These are phyloP conservation scores for Mimachlamys varia DNA, from an alignment of 2,888 invertebrate species.

Conservation along the genomic window DNA sequence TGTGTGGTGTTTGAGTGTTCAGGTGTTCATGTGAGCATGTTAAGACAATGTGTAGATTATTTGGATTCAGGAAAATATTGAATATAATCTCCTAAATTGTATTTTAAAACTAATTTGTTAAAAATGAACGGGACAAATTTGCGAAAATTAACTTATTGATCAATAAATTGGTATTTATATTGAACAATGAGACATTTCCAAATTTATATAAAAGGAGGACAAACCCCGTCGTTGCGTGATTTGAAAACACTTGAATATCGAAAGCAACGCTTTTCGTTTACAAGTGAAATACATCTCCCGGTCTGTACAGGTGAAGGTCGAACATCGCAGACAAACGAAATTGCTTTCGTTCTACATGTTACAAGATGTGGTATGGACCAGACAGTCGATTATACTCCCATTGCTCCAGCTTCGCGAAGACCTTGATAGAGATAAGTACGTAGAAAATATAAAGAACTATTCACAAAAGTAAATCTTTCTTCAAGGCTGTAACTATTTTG, in stretches of 20 bases:
- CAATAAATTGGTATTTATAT: too few species aligned
- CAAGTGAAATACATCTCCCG: background rate
- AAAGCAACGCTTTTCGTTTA: background rate
- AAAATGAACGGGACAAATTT: too few species aligned
- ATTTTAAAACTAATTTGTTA: too few species aligned
- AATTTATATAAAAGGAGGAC: background rate
- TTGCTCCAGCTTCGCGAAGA: background rate
- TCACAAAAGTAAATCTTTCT: slow-evolving; percentile 22
- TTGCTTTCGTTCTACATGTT: background rate
- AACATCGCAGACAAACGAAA: background rate
- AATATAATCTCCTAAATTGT: too few species aligned
- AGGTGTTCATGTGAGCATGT: too few species aligned
- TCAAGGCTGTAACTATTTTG: background rate
- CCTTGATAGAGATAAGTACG: slow-evolving; percentile 17
- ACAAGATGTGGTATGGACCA: background rate
- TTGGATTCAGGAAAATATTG: too few species aligned
- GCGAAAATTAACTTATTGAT: too few species aligned
- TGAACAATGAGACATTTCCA: too few species aligned
- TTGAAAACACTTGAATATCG: background rate
- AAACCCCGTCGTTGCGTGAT: background rate
- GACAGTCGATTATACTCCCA: background rate
- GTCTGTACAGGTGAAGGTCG: background rate
- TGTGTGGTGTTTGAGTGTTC: background rate
- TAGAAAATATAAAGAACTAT: slow-evolving; percentile 8
- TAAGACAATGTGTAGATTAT: too few species aligned